phyloP scores from a whole-genome alignment of 2,797 vertebrate species.

The Craterocephalus amniculus region DNA sequence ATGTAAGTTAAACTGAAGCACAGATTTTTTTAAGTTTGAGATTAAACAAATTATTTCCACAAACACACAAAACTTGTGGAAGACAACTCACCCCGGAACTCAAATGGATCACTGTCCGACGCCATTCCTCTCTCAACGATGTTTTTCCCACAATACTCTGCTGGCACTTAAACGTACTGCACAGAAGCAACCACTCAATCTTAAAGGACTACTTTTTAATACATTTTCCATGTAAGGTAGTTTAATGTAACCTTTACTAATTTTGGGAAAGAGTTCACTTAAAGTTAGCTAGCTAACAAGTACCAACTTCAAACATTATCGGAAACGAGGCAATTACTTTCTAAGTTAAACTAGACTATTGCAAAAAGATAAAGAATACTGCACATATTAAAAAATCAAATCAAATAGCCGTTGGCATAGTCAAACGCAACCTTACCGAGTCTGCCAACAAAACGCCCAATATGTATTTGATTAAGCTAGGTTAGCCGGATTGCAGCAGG shows the following conservation, averaged over 20 bases:
- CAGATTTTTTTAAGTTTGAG: background rate
- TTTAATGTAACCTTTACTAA: background rate
- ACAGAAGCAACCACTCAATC: conserved; percentile 3
- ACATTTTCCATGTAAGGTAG: fast-evolving
- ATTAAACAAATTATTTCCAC: background rate
- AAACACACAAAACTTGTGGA: background rate
- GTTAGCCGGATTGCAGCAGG: conserved; percentile 22
- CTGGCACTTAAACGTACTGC: background rate
- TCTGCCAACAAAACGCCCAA: conserved; percentile 1
- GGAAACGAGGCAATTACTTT: background rate
- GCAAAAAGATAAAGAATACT: background rate
- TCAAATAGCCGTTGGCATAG: background rate
- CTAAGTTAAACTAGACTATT: background rate
- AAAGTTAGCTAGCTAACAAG: conserved; percentile 31
- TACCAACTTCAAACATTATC: conserved; percentile 19
- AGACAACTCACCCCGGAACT: conserved; percentile 85
- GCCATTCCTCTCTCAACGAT: conserved; percentile 80
- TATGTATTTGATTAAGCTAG: conserved; percentile 33
- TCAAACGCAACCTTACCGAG: conserved; percentile 19
- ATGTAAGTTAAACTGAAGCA: background rate
- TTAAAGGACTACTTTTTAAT: background rate
- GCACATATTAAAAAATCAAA: background rate
- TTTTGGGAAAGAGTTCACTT: background rate
- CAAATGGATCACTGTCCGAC: conserved; percentile 83
- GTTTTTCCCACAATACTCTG: background rate